Conservation (phyloP, 2,113 vertebrate genomes). For the Rhizomys pruinosus region DNA sequence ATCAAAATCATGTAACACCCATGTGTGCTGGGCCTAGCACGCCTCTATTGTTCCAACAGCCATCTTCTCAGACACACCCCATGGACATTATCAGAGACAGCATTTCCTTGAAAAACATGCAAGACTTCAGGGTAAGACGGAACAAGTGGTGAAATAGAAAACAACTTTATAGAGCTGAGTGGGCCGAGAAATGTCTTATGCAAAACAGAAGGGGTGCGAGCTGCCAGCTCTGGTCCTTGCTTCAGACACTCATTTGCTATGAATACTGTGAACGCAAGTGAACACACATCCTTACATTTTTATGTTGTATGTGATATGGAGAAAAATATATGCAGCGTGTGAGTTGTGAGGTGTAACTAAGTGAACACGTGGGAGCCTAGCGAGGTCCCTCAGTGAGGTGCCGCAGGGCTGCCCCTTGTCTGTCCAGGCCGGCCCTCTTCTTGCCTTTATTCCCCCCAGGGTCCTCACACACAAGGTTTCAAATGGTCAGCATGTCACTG, state of each 20-base stretch:
- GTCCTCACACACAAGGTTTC: rapidly evolving
- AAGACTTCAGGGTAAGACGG: conserved; percentile 48
- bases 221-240: conserved; percentile 74
- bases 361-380: conserved; percentile 36
- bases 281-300: conserved; percentile 71
- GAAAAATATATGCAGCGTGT: conserved; percentile 66
- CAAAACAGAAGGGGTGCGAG: conserved; percentile 63
- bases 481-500: not conserved
- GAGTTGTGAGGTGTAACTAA: conserved; percentile 58
- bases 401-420: not conserved
- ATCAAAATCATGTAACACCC: not conserved
- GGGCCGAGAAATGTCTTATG: conserved; percentile 68
- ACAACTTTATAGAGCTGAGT: conserved; percentile 62
- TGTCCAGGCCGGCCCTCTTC: not conserved
- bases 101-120: not conserved
- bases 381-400: not conserved
- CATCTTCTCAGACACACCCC: not conserved
- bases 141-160: conserved; percentile 64
- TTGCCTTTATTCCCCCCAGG: too few relatives aligned
- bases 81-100: not conserved
- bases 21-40: not conserved
- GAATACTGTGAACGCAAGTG: conserved; percentile 77
- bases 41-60: not conserved
- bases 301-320: conserved; percentile 73
- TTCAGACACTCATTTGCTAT: conserved; percentile 76